Evolutionary conservation across 2,113 vertebrate genomes (phyloP).

Genomic region (Epinephelus moara): DNA sequence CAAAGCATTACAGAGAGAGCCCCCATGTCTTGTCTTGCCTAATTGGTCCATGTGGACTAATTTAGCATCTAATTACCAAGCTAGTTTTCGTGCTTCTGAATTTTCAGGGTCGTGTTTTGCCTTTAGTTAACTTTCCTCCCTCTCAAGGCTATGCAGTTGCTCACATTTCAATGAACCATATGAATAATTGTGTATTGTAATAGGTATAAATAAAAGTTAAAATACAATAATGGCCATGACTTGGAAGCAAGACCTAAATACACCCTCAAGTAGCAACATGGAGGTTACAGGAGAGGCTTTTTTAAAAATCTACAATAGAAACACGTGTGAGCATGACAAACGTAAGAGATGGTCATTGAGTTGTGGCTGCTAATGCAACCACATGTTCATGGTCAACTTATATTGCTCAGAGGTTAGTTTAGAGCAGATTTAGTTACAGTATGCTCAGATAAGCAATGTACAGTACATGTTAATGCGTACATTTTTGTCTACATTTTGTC

Average conservation of each 20-base stretch:
- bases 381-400: not conserved
- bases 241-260: conserved; percentile 42
- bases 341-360: not conserved
- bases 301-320: not conserved
- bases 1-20: conserved; percentile 80
- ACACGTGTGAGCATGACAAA: not conserved
- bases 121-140: conserved; percentile 72
- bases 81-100: conserved; percentile 78
- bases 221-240: conserved; percentile 52
- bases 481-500: too few relatives aligned
- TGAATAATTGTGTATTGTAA: conserved; percentile 69
- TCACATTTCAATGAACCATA: conserved; percentile 67
- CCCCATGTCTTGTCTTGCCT: conserved; percentile 84
- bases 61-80: conserved; percentile 85
- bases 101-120: conserved; percentile 82
- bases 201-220: conserved; percentile 42
- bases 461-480: not conserved
- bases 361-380: not conserved
- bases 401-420: not conserved
- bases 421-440: not conserved
- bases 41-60: conserved; percentile 90
- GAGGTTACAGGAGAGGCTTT: conserved; percentile 22
- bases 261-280: not conserved
- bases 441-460: not conserved
- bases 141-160: conserved; percentile 70